phyloP scores from a whole-genome alignment of 2,113 vertebrate genomes.

The Prolemur simus region DNA sequence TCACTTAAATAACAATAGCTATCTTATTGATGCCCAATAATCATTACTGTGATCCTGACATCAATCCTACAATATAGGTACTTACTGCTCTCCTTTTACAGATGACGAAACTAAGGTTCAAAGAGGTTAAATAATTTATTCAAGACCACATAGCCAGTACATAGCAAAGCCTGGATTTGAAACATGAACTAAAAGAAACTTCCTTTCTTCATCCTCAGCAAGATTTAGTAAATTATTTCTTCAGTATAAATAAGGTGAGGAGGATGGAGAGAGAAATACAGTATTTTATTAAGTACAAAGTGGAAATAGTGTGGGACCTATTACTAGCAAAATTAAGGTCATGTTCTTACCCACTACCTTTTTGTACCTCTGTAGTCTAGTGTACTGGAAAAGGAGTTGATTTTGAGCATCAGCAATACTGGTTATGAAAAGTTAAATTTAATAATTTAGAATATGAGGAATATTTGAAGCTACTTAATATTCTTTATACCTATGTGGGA shows the following conservation, averaged over 20 bases:
- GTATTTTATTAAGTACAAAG: neutral
- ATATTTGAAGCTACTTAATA: slow-evolving; percentile 33
- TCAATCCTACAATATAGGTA: neutral
- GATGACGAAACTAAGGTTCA: neutral
- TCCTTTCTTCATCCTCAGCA: neutral
- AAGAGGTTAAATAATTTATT: slow-evolving; percentile 4
- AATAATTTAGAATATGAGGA: neutral
- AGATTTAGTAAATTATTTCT: neutral
- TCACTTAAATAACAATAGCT: neutral
- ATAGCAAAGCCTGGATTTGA: neutral
- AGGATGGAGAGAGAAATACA: neutral
- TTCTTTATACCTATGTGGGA: neutral
- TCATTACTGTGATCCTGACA: neutral
- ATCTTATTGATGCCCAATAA: neutral
- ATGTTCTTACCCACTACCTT: neutral
- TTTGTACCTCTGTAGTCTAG: neutral
- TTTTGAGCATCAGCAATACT: neutral
- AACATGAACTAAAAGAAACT: slow-evolving; percentile 35
- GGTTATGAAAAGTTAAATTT: neutral
- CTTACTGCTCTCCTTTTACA: neutral
- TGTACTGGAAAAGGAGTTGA: neutral
- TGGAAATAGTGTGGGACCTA: neutral
- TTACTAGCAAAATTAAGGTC: slow-evolving; percentile 26
- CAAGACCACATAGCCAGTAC: neutral
- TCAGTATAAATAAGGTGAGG: neutral